These are phyloP conservation scores for Phortica variegata DNA, from an alignment of 1,140 invertebrate species.

Conservation along the genomic window DNA sequence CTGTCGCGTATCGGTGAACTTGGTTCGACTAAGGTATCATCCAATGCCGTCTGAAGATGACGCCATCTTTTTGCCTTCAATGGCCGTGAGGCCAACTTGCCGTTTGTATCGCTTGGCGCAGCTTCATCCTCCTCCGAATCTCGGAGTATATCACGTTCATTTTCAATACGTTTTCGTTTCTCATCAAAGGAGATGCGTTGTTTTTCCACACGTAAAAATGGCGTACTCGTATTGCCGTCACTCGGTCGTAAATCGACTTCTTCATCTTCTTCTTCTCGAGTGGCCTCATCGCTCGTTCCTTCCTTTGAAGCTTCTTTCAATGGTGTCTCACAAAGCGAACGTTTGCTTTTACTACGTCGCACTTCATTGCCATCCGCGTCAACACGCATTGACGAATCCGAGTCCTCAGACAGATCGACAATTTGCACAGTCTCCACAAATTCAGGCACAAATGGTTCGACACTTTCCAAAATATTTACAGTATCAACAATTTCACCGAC, in stretches of 20 bases:
- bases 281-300: not conserved
- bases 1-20: conserved; percentile 59
- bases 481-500: conserved; percentile 51
- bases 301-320: conserved; percentile 6
- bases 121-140: conserved; percentile 51
- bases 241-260: conserved; percentile 32
- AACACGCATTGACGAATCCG: conserved; percentile 39
- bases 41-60: conserved; percentile 36
- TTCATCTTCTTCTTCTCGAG: conserved; percentile 9
- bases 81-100: conserved; percentile 31
- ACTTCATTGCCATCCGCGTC: conserved; percentile 35
- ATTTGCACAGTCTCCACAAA: conserved; percentile 56
- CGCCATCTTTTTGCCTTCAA: conserved; percentile 33
- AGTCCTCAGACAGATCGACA: conserved; percentile 50
- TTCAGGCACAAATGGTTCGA: conserved; percentile 48
- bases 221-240: conserved; percentile 38
- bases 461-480: conserved; percentile 52
- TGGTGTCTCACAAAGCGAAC: conserved; percentile 27
- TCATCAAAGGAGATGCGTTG: conserved; percentile 54
- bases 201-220: conserved; percentile 44
- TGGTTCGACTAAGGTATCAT: conserved; percentile 24
- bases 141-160: conserved; percentile 46
- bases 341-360: conserved; percentile 42
- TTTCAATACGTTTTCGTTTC: conserved; percentile 47
- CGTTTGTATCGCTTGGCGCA: conserved; percentile 4